Conservation (phyloP, 2,888 invertebrate genomes). For the Chymomyza amoena region DNA sequence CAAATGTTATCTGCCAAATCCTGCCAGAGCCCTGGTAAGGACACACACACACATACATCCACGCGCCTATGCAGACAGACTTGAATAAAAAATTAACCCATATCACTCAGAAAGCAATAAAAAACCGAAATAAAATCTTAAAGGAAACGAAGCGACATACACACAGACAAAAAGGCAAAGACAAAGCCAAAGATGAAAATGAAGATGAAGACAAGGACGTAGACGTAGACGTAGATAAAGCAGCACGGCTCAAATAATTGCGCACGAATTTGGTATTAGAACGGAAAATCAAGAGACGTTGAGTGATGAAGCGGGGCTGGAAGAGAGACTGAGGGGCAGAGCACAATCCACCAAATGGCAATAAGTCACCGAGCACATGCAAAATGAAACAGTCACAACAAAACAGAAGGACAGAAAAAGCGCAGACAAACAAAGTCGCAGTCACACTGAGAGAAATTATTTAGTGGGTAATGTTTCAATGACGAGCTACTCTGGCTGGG, state of each 20-base stretch:
- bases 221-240: neutral
- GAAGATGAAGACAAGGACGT: neutral
- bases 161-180: neutral
- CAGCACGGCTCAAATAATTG: neutral
- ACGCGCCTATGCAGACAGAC: neutral
- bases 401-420: neutral
- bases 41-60: neutral
- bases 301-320: neutral
- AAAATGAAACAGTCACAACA: constrained; percentile 1
- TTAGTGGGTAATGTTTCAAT: no score
- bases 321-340: neutral
- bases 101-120: constrained; percentile 4
- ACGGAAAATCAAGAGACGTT: neutral
- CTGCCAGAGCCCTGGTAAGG: constrained; percentile 36
- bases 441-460: no score
- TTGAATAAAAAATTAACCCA: constrained; percentile 2
- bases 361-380: neutral
- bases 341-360: neutral
- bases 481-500: no score
- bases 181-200: neutral
- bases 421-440: no score
- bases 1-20: neutral
- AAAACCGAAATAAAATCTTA: neutral
- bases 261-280: neutral
- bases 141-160: neutral